phyloP scores from a whole-genome alignment of 1,140 invertebrate species.

The Ridgeia piscesae region DNA sequence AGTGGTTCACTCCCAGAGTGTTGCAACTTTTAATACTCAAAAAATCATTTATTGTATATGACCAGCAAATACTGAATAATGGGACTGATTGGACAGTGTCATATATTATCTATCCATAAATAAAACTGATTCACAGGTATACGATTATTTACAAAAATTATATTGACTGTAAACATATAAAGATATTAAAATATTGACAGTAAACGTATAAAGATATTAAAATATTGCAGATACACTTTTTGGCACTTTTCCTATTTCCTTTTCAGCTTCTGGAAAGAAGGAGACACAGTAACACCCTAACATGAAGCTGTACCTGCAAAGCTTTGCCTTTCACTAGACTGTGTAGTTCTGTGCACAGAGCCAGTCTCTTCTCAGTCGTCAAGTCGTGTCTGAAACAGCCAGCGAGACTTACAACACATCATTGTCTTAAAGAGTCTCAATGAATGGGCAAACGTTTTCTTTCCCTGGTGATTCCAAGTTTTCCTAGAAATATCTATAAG shows the following conservation, averaged over 20 bases:
- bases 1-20: no score
- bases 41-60: neutral
- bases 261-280: no score
- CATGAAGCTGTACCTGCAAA: slow-evolving; percentile 59
- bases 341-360: slow-evolving; percentile 73
- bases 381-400: slow-evolving; percentile 45
- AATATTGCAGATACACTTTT: no score
- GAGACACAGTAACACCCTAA: no score
- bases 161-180: no score
- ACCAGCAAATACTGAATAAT: neutral
- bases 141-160: no score
- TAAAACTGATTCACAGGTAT: neutral
- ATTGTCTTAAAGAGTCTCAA: neutral
- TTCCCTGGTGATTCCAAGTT: neutral
- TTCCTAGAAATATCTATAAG: no score
- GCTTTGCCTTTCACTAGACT: slow-evolving; percentile 70
- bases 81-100: no score
- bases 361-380: slow-evolving; percentile 64
- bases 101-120: neutral
- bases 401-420: neutral
- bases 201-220: no score
- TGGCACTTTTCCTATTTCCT: no score
- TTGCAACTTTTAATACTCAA: no score
- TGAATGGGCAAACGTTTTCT: neutral
- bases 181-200: no score